Base-by-base conservation (phyloP, 2,888 invertebrate genomes). In the Luperina nickerlii region DNA sequence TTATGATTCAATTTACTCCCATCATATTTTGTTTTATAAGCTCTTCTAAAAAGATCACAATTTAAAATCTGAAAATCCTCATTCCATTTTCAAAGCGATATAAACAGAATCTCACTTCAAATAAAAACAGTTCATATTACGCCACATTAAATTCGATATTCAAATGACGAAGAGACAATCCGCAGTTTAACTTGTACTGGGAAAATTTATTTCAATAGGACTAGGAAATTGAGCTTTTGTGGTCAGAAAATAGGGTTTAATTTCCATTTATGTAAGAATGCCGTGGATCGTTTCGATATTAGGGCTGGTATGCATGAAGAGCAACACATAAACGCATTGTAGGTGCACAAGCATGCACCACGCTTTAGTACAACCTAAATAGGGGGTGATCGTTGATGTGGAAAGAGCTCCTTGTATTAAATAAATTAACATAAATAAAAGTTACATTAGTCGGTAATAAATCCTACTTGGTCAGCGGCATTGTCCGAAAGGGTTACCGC, bases 341-440 rank as follows among this genome's bases (percentile, higher is more conserved):
- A 94, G 94, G 94, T 95, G 95, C 95, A 95, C 94, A 94, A 93
- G 93, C 94, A 95, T 95, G 95, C 96, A 95, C 94, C 94, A 94
- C 92, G 95, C 95, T 96, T 95, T 95, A 94, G 94, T 95, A 93
- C 89, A 92, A 92, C 91, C 92, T 93, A 94, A 95, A 94, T 94
- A 92, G 94, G 92, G 92, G 90, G 87, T 76, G 89, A 83, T 85
- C 79, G 70, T 57, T 88, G 79, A 15, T 88, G 83, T 91, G 94
- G 96, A 95, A 88, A 87, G 24, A 81, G 90, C 93, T 93, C 90
- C 66, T 84, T 79, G 74, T 82, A 76, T 89, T 81, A 81, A 79
- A 65, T 76, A 81, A 62, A 76, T 76, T 72, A 76, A 32, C n/a
- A 57, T 72, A 76, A 79, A 72, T 77, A 69, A 72, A 77, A 73